Conservation (phyloP, 2,888 invertebrate species). For the Xestia ashworthii region DNA sequence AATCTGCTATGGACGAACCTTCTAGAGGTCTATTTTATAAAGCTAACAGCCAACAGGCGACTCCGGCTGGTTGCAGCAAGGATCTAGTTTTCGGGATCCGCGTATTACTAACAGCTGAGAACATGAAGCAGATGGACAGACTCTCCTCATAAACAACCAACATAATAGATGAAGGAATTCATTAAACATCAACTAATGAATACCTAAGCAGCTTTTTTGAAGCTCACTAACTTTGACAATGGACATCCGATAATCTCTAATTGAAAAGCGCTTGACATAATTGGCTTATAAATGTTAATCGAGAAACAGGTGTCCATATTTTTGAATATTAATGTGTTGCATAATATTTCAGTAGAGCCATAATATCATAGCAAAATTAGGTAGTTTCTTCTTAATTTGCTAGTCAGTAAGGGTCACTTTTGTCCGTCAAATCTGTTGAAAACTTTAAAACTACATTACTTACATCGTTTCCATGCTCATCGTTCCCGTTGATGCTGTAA, state of each 20-base stretch:
- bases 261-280: constrained; percentile 40
- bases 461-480: constrained; percentile 74
- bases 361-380: background rate
- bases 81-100: background rate
- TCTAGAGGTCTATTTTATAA: background rate
- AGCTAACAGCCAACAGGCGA: background rate
- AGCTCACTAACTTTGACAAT: constrained; percentile 16
- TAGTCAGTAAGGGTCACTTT: background rate
- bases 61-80: background rate
- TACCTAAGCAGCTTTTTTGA: constrained; percentile 18
- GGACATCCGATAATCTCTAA: constrained; percentile 30
- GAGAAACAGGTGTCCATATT: constrained; percentile 25
- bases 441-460: constrained; percentile 65
- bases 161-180: constrained; percentile 5
- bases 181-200: constrained; percentile 1
- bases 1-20: background rate
- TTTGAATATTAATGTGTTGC: constrained; percentile 15
- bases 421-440: background rate
- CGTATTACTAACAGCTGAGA: background rate
- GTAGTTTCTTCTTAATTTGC: background rate
- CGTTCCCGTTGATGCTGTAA: constrained; percentile 70
- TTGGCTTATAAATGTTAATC: constrained; percentile 36
- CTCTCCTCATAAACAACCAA: background rate
- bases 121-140: background rate
- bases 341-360: background rate